Evolutionary conservation across 2,888 invertebrate genomes (phyloP), one percentile per base, ranked within the genome.

Genomic region (Bhutanitis thaidina): DNA sequence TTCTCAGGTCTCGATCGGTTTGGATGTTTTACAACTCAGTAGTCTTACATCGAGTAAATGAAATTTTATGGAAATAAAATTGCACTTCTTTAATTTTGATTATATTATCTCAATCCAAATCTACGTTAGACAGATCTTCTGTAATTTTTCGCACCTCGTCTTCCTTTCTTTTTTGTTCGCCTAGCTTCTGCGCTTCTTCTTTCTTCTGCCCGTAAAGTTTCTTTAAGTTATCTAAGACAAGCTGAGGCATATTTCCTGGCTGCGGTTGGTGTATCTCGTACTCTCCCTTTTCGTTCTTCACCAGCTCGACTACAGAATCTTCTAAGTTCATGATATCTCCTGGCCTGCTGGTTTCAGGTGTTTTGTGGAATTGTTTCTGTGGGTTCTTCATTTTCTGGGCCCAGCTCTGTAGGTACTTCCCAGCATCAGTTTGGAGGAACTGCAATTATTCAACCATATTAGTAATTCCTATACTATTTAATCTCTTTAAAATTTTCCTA

Each of bases 331-430:
- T 79, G 0, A 80, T 73, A 29, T 84, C 83, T 0, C 78, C 79
- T 0, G 75, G 78, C 10, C 51, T 46, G 0, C 52, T 53, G 9
- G 37, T 50, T 2, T 65, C 57, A 0, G 41, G 55, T 5, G 67
- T 60, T 1, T 50, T 55, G 4, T 61, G 61, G 1, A 57, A 27
- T 0, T 55, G 49, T 25, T 73, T 71, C 1, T 63, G 64, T 0
- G 83, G 81, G 1, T 67, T 61, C 52, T 77, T 86, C 84, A 92
- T 89, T 57, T 89, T 90, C 52, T 91, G 82, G 0, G 92, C 92
- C 94, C 94, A 94, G 37, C 74, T 83, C 52, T 91, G 85, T 8
- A 93, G 77, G 82, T 92, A 93, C 32, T 90, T 82, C 0, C 90
- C 84, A 0, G 88, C 90, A 8, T 90, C 89, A 1, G 88, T 74